Evolutionary conservation across 2,888 invertebrate species (phyloP), one percentile per base, ranked within the genome.

Genomic region (Torymus texanus): DNA sequence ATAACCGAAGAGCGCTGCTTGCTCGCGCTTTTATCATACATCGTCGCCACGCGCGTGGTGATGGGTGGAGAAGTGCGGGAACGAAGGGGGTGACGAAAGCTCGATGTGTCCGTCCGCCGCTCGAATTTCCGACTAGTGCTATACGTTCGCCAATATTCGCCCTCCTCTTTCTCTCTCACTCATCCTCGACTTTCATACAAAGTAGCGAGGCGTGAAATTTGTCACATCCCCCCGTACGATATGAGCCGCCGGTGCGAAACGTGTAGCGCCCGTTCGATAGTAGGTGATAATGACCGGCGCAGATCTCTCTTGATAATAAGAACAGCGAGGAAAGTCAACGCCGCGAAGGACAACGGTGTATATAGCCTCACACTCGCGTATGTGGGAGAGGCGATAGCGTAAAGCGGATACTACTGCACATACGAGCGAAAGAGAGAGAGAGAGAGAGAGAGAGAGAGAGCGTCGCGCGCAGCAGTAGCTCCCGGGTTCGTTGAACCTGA

Each of bases 401-500:
- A 83, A 84, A 83, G 76, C 78, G 80, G 79, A 82, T 82, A 83
- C 75, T 82, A 83, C 75, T 80, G 77, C 74, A 82, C 75, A 50
- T 16, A 41, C 18, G 70, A 29, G 65, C 62, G 77, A 24, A 63
- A 56, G 12, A 55, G 56, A 65, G 66, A 18, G 61, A 24, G 29
- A 16, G 14, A 55, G 29, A 16, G 14, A 55, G 41, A 70, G 55
- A 76, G 59, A 63, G 61, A 67, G 83, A 81, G 12, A n/a, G 21
- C 16, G n/a, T 21, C 21, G 78, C 82, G 53, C 51, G 59, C 68
- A 41, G 41, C 41, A 41, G 41, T 41, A 41, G 29, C 29, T 12
- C 83, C 83, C 76, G 84, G 84, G 88, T 87, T 88, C 86, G 83
- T 88, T 88, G 87, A 87, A 87, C 87, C 84, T 83, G 83, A 70